phyloP scores from a whole-genome alignment of 2,888 invertebrate species.

The Panopea generosa region DNA sequence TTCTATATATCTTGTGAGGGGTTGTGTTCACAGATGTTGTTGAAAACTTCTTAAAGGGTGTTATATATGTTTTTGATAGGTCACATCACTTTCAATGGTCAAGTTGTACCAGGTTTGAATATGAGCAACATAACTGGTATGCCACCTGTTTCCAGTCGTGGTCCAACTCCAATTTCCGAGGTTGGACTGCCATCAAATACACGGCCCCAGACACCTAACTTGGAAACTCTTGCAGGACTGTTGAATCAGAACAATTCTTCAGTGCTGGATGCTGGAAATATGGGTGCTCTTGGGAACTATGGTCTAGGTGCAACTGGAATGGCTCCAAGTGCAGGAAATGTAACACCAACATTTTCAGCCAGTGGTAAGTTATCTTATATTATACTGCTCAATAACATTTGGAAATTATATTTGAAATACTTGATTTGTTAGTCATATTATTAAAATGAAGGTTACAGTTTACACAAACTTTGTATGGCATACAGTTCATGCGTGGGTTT shows the following conservation, averaged over 20 bases:
- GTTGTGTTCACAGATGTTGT: no score
- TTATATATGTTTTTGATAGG: constrained; percentile 58
- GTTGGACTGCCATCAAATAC: constrained; percentile 33
- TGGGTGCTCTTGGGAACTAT: constrained; percentile 41
- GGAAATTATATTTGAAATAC: no score
- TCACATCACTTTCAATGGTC: constrained; percentile 82
- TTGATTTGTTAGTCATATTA: no score
- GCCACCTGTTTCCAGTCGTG: constrained; percentile 65
- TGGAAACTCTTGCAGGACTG: constrained; percentile 75
- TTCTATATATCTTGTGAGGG: no score
- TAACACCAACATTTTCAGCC: constrained; percentile 47
- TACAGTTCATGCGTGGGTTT: no score
- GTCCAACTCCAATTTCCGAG: constrained; percentile 70
- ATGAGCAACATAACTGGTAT: constrained; percentile 67
- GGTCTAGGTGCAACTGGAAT: constrained; percentile 4
- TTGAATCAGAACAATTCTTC: constrained; percentile 64
- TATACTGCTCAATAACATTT: no score
- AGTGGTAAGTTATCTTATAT: constrained; percentile 24
- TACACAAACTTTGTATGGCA: no score
- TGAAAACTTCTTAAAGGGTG: no score
- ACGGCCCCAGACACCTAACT: constrained; percentile 65
- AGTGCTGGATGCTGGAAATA: constrained; percentile 37
- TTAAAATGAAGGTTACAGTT: no score
- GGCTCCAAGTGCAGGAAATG: constrained; percentile 32
- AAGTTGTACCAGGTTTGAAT: constrained; percentile 79